Base-by-base conservation (phyloP, 2,113 vertebrate species). In the Urocolius indicus region DNA sequence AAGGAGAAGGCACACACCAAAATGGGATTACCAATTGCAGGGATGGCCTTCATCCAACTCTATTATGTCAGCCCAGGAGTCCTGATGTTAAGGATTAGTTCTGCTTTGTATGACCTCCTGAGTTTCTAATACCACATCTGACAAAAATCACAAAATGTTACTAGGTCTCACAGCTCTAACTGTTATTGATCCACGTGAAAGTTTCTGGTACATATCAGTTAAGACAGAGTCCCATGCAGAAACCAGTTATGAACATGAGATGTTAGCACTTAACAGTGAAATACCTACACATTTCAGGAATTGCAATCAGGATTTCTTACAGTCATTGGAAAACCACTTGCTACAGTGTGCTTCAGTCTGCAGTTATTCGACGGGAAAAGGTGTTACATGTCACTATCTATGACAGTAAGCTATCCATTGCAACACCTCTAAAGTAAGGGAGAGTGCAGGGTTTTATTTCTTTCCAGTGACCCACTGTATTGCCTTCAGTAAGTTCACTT, bases 51-150 rank as follows among this genome's bases (percentile, higher is more conserved):
- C 38, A 77, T 84, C 93, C 91, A 96, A 82, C 19, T 77, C 55
- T 34, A 55, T 90, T 89, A 73, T 93, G 73, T 94, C 89, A 93
- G 46, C 13, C 49, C 65, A 52, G 57, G 41, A 95, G 84, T 67
- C 81, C 89, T 86, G 85, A 91, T 95, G 79, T 78, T 97, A 95
- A 88, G 62, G 51, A 91, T 95, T 94, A 91, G 65, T 93, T 96
- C 89, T 94, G 91, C 73, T 93, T 94, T 91, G 62, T 79, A 72
- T 71, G 69, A 92, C n/a, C 69, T 78, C 51, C 68, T 86, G 72
- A 73, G 29, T 52, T 81, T 89, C 66, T 78, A 86, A 27, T 69
- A 81, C 16, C 69, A 41, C 82, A 84, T 93, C 95, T 92, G 88
- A 92, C 27, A 74, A 87, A 91, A 94, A 93, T 68, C 66, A 63